These are phyloP conservation scores for Calycopis cecrops DNA, from an alignment of 1,140 invertebrate species.

Conservation along the genomic window DNA sequence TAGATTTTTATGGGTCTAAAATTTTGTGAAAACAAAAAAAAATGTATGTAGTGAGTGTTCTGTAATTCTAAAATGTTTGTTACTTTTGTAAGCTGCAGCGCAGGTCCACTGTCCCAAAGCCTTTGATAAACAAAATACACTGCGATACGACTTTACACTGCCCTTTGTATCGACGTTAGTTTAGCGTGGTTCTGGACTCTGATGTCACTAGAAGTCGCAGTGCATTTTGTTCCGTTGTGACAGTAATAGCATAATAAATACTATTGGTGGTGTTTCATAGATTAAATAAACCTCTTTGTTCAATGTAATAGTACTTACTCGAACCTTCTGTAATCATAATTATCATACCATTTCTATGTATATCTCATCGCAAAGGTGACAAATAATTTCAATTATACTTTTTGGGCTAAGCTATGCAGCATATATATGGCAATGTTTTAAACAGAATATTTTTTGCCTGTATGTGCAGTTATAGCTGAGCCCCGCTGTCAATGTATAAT, in stretches of 20 bases:
- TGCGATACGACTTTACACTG: constrained; percentile 17
- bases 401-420: neutral
- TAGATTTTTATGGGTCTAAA: constrained; percentile 20
- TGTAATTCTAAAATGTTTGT: constrained; percentile 11
- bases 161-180: neutral
- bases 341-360: constrained; percentile 60
- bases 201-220: constrained; percentile 18
- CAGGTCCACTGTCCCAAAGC: constrained; percentile 28
- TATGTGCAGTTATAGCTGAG: no score
- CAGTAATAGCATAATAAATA: constrained; percentile 46
- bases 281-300: constrained; percentile 49
- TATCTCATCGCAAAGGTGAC: constrained; percentile 66
- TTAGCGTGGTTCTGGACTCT: neutral
- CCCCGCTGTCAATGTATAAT: no score
- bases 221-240: constrained; percentile 42
- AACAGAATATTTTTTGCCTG: neutral
- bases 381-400: constrained; percentile 9
- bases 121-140: constrained; percentile 35
- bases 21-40: neutral
- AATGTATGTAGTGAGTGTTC: constrained; percentile 12
- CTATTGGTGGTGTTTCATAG: constrained; percentile 43
- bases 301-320: constrained; percentile 70
- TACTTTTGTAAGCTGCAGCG: constrained; percentile 28
- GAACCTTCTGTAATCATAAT: constrained; percentile 65
- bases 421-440: neutral